Conservation (phyloP, 2,888 invertebrate genomes). For the Listrodromus nycthemerus region DNA sequence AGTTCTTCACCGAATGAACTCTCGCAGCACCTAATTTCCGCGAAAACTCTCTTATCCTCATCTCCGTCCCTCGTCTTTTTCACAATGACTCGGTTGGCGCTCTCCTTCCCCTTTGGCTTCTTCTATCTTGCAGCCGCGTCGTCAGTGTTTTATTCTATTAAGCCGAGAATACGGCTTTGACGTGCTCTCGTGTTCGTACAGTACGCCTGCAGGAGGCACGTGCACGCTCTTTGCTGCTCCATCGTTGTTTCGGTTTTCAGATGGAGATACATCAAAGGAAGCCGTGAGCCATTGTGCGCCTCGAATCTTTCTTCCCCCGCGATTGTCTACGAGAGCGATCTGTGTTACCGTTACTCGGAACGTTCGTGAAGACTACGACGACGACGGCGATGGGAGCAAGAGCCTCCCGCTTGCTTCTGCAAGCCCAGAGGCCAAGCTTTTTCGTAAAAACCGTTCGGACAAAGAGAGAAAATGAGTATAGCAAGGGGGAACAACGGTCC, state of each 20-base stretch:
- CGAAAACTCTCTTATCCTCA: constrained; percentile 52
- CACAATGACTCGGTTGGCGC: constrained; percentile 21
- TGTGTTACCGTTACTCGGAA: constrained; percentile 44
- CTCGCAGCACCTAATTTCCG: constrained; percentile 62
- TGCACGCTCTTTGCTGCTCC: constrained; percentile 47
- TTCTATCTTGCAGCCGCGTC: constrained; percentile 27
- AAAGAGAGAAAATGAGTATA: constrained; percentile 19
- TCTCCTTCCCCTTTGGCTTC: constrained; percentile 4
- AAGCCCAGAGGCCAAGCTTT: constrained; percentile 50
- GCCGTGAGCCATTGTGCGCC: constrained; percentile 68
- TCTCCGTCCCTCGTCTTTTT: constrained; percentile 36
- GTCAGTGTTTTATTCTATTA: constrained; percentile 66
- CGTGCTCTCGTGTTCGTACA: constrained; percentile 52
- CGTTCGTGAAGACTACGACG: constrained; percentile 37
- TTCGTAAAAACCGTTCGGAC: constrained; percentile 14
- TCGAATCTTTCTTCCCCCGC: constrained; percentile 22
- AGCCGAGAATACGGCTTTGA: constrained; percentile 66
- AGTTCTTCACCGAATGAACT: constrained; percentile 63
- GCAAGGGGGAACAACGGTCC: constrained; percentile 37
- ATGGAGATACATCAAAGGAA: constrained; percentile 72
- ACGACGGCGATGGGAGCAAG: constrained; percentile 50
- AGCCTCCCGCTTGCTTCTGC: constrained; percentile 32
- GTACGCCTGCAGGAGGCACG: constrained; percentile 63
- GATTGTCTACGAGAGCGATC: constrained; percentile 65
- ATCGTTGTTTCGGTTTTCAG: constrained; percentile 69